These are phyloP conservation scores for Nomada goodeniana DNA, from an alignment of 2,888 invertebrate species.

Conservation along the genomic window DNA sequence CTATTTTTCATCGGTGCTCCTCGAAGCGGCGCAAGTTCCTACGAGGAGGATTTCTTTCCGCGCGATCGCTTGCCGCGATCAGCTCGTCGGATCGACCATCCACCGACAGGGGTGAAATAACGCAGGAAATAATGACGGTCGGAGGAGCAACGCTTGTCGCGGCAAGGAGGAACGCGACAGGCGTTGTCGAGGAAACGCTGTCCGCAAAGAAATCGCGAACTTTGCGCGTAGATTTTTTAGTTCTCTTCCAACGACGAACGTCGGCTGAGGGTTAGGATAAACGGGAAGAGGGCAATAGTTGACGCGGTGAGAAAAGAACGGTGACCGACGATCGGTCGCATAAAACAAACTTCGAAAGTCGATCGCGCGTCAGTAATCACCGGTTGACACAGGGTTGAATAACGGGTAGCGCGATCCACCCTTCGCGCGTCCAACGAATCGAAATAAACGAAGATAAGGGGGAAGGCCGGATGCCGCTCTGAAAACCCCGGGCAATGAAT, in stretches of 20 bases:
- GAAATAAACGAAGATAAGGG: background rate
- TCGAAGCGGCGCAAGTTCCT: background rate
- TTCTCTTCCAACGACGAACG: background rate
- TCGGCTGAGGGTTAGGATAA: background rate
- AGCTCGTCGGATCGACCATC: background rate
- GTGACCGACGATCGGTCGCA: conserved; percentile 17
- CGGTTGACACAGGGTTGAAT: too few relatives aligned
- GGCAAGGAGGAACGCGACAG: conserved; percentile 35
- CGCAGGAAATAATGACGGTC: conserved; percentile 7
- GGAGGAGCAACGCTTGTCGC: conserved; percentile 25
- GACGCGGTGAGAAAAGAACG: background rate
- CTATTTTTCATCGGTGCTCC: background rate
- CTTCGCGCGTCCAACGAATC: too few relatives aligned
- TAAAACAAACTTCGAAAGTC: background rate
- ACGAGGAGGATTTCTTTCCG: background rate
- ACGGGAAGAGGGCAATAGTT: background rate
- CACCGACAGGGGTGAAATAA: conserved; percentile 8
- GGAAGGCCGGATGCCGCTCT: too few relatives aligned
- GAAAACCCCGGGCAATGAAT: too few relatives aligned
- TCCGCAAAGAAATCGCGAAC: conserved; percentile 32
- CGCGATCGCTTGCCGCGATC: conserved; percentile 24
- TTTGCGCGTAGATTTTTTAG: too few relatives aligned
- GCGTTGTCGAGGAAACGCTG: conserved; percentile 37
- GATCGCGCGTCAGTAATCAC: too few relatives aligned
- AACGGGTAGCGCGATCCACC: too few relatives aligned